Conservation (phyloP, 2,888 invertebrate species). For the Rhingia campestris region DNA sequence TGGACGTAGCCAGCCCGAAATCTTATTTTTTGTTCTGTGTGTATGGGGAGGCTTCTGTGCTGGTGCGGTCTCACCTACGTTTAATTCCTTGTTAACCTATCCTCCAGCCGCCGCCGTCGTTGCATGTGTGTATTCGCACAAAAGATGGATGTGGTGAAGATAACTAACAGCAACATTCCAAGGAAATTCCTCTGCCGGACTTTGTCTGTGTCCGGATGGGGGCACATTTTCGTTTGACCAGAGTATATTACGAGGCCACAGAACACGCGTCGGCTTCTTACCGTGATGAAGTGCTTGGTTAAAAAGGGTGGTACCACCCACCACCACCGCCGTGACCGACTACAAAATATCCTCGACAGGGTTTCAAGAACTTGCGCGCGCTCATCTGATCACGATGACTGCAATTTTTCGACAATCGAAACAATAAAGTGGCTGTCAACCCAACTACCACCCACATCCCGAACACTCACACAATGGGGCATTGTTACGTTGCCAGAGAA, state of each 20-base stretch:
- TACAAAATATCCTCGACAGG: not conserved
- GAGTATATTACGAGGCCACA: constrained; percentile 63
- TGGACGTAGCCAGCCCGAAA: constrained; percentile 42
- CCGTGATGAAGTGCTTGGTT: constrained; percentile 58
- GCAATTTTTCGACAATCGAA: constrained; percentile 54
- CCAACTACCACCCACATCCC: not conserved
- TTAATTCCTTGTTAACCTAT: constrained; percentile 64
- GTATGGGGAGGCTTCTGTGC: constrained; percentile 5
- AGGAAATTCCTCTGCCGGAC: constrained; percentile 58
- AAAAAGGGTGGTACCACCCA: constrained; percentile 2
- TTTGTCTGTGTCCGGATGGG: constrained; percentile 22
- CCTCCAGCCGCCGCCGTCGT: not conserved
- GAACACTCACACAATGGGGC: constrained; percentile 14
- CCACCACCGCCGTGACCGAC: not conserved
- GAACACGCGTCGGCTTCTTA: constrained; percentile 52
- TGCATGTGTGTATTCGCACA: constrained; percentile 32
- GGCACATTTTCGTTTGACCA: constrained; percentile 59
- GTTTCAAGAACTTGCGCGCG: constrained; percentile 3
- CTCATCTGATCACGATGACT: constrained; percentile 41
- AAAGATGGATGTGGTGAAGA: constrained; percentile 57
- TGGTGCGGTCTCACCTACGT: constrained; percentile 54
- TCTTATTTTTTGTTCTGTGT: constrained; percentile 20
- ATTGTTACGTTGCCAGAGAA: constrained; percentile 38
- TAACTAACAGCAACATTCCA: constrained; percentile 64
- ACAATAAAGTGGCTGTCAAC: constrained; percentile 47